Base-by-base conservation (phyloP, 1,140 invertebrate genomes). In the Bombus waltoni region DNA sequence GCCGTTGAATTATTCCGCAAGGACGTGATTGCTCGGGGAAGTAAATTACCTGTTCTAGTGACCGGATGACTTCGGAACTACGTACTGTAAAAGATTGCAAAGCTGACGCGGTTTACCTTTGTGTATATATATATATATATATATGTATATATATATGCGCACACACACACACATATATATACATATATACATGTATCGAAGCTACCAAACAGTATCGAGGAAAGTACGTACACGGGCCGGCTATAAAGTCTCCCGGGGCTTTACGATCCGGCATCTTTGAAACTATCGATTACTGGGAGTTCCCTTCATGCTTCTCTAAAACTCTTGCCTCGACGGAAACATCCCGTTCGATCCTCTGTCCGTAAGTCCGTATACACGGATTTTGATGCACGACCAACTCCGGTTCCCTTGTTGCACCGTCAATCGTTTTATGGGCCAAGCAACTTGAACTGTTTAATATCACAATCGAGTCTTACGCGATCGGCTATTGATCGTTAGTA, bases 11-110 rank as follows among this genome's bases (percentile, higher is more conserved):
- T 80, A 89, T 89, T 89, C 57, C 83, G 78, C 42, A 57, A 87
- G 76, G 88, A 62, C 81, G 77, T 87, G 88, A 90, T 90, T 87
- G 89, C 77, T 78, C 68, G 38, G 8, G 66, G 86, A 90, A 90
- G 88, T 90, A 90, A 90, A 90, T 90, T 90, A 85, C 79, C 68
- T 86, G 86, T 89, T 71, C 75, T 44, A 71, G 88, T 85, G 86
- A 85, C 78, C 86, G 44, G 53, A 62, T 44, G 80, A 66, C 74
- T 85, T 85, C 66, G 44, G 6, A 83, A 87, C 81, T 79, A 85
- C 66, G 38, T 72, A 68, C 82, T 88, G 82, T 89, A 90, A 89
- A 90, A 88, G 88, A 90, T 90, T 87, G 88, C 79, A 53, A 85
- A 62, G 71, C 75, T 79, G 74, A 47, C 83, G 78, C 78, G 76